Percentiles rank a stretch among this genome's conserved stretches.
These are phyloP conservation scores for Zelostemma sp. DNA, from an alignment of 1,140 invertebrate species.

Conservation along the genomic window DNA sequence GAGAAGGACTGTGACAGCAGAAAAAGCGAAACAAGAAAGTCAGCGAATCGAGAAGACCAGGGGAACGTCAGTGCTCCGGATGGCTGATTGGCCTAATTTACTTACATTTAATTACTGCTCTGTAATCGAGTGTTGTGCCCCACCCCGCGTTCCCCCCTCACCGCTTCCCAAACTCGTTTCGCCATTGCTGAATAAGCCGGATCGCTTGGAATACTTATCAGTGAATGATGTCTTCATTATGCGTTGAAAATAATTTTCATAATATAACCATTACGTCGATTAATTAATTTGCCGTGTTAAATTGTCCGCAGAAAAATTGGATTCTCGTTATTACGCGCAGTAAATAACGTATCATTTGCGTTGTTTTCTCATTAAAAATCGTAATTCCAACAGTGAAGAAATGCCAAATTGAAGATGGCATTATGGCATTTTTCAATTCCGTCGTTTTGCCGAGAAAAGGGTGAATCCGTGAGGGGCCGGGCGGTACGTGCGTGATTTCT, in stretches of 20 bases:
- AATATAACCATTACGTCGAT: not conserved
- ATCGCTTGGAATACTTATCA: constrained; percentile 10
- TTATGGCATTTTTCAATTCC: not conserved
- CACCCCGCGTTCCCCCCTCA: constrained; percentile 24
- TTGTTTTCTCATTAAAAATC: too few relatives aligned
- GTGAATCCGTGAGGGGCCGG: constrained; percentile 13
- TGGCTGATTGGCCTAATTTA: constrained; percentile 64
- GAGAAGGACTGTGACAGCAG: constrained; percentile 45
- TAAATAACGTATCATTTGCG: too few relatives aligned
- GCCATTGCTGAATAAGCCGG: constrained; percentile 13
- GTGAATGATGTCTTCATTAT: constrained; percentile 26
- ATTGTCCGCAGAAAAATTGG: not conserved
- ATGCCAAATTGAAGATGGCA: too few relatives aligned
- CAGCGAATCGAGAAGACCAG: constrained; percentile 20
- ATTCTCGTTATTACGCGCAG: too few relatives aligned
- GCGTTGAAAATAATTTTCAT: constrained; percentile 22
- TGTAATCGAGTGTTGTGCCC: constrained; percentile 42
- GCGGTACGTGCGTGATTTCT: constrained; percentile 39
- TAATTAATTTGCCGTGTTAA: not conserved
- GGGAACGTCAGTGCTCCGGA: constrained; percentile 33
- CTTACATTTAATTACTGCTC: constrained; percentile 65
- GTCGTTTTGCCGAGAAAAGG: constrained; percentile 24
- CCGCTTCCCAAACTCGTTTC: constrained; percentile 37
- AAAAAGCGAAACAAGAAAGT: constrained; percentile 38
- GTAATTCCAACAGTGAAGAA: too few relatives aligned